Base-by-base conservation (phyloP, 2,888 invertebrate species). In the Coelinius sp. region DNA sequence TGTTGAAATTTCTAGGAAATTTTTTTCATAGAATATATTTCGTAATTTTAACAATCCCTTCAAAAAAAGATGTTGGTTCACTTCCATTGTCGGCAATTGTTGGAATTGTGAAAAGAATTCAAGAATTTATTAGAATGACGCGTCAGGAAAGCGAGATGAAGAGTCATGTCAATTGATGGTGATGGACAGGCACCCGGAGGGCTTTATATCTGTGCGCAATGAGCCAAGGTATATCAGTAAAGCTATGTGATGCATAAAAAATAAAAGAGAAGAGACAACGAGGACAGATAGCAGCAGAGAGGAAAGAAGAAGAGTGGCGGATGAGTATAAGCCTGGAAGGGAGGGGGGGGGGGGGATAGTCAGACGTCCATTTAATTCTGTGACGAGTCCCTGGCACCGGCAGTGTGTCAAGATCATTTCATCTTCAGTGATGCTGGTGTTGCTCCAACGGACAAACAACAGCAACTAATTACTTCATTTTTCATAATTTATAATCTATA, bases 361-460 rank as follows among this genome's bases (percentile, higher is more conserved):
- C 22, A 73, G 75, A 73, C 71, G 65, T 70, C 68, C 76, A 79
- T 82, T 82, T 81, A 83, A 76, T 79, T 77, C 77, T 77, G 79
- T 77, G 77, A 76, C 77, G 76, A 77, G 76, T 77, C 73, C 70
- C 77, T 82, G 79, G 79, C 79, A 78, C 76, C 78, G 82, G 71
- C 82, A 83, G 83, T 83, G 78, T 83, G 83, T 83, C 83, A 83
- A 83, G 83, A 83, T 83, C 83, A 81, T 80, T 82, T 68, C 24
- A 80, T 81, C 79, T 67, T 64, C 53, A 73, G 14, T 59, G 8
- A n/a, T 63, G 63, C n/a, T n/a, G n/a, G n/a, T 63, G 63, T 24
- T 35, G 59, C 8, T 59, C 17, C 31, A 1, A 31, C 41, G 63
- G 24, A 22, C n/a, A 25, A 63, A 41, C 41, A 12, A 59, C 20